phyloP scores from a whole-genome alignment of 2,888 invertebrate species.

The Scaptomyza flava region DNA sequence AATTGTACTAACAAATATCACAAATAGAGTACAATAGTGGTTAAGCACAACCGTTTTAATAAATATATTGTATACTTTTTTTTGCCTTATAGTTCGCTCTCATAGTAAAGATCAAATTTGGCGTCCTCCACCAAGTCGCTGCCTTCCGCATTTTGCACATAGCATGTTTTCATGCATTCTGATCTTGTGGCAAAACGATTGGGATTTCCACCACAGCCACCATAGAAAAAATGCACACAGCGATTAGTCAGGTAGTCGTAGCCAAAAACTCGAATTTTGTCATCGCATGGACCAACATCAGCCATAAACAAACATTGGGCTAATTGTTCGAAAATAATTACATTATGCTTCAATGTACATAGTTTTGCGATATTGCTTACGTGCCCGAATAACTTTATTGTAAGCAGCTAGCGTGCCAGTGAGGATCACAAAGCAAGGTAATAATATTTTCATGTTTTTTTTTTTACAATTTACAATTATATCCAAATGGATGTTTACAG shows the following conservation, averaged over 20 bases:
- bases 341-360: not conserved
- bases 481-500: too few relatives aligned
- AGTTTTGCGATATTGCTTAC: slow-evolving; percentile 17
- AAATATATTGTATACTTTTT: too few relatives aligned
- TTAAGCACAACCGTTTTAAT: too few relatives aligned
- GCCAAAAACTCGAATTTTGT: slow-evolving; percentile 51
- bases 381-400: slow-evolving; percentile 32
- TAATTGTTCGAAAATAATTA: not conserved
- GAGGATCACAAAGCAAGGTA: not conserved
- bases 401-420: not conserved
- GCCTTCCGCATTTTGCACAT: slow-evolving; percentile 33
- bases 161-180: slow-evolving; percentile 53
- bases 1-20: too few relatives aligned
- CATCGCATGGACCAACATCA: slow-evolving; percentile 49
- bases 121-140: slow-evolving; percentile 18
- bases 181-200: slow-evolving; percentile 50
- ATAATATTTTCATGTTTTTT: not conserved
- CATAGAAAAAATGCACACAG: slow-evolving; percentile 56
- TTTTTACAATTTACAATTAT: not conserved
- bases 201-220: slow-evolving; percentile 66
- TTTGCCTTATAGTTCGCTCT: slow-evolving; percentile 3
- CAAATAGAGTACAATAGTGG: too few relatives aligned
- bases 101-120: slow-evolving; percentile 2
- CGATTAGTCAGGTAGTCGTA: slow-evolving; percentile 58
- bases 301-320: slow-evolving; percentile 57